phyloP scores from a whole-genome alignment of 1,140 invertebrate species.

The Ganaspis sp. region DNA sequence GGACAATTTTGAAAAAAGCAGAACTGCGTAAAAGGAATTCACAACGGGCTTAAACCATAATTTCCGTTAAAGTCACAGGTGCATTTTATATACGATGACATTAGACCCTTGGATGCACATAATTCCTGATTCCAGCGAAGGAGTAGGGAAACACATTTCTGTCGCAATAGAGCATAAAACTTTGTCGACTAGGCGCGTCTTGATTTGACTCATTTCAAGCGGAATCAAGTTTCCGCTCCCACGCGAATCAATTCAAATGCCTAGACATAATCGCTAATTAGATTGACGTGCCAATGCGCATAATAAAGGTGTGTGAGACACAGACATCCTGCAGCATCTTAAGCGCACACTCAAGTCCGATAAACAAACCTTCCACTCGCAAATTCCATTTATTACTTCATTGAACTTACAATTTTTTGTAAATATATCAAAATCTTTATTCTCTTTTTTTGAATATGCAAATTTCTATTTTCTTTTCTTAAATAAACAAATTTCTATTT shows the following conservation, averaged over 20 bases:
- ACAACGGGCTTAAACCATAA: background rate
- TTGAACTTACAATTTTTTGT: no score
- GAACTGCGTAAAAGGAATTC: no score
- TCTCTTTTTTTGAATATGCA: no score
- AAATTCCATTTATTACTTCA: background rate
- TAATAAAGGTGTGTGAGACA: background rate
- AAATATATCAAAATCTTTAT: no score
- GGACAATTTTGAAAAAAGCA: no score
- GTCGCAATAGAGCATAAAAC: background rate
- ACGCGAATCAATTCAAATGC: conserved; percentile 40
- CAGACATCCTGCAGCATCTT: background rate
- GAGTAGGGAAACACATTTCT: conserved; percentile 10
- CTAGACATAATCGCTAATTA: conserved; percentile 49
- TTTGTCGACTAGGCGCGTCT: background rate
- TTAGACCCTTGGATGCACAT: background rate
- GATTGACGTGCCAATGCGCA: conserved; percentile 43
- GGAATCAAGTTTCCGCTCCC: conserved; percentile 36
- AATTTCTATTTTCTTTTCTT: no score
- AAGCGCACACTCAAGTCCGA: background rate
- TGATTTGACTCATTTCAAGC: background rate
- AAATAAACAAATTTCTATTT: no score
- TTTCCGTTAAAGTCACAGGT: conserved; percentile 13
- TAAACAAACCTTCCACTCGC: background rate
- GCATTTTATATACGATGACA: conserved; percentile 5
- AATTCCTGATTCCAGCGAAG: background rate